Evolutionary conservation across 2,888 invertebrate genomes (phyloP).

Genomic region (Lepidocyrtinus sp.): DNA sequence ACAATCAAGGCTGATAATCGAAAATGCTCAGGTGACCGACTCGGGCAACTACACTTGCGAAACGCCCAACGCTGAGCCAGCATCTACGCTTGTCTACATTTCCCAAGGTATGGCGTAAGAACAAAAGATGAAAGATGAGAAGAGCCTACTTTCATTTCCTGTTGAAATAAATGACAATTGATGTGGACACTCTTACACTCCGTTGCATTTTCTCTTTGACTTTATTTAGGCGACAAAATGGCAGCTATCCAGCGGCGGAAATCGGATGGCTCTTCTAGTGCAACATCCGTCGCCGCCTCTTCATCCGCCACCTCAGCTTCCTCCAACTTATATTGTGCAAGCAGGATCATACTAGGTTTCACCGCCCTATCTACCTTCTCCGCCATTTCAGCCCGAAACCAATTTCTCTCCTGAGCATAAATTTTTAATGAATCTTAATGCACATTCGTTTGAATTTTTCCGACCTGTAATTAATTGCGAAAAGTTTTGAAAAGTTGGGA

Average conservation of each 20-base stretch:
- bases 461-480: slow-evolving; percentile 48
- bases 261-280: slow-evolving; percentile 71
- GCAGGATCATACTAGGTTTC: neutral
- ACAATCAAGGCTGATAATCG: slow-evolving; percentile 87
- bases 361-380: neutral
- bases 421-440: slow-evolving; percentile 49
- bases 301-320: slow-evolving; percentile 19
- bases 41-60: slow-evolving; percentile 93
- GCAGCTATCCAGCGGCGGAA: slow-evolving; percentile 89
- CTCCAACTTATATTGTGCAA: slow-evolving; percentile 12
- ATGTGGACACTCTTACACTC: slow-evolving; percentile 2
- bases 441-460: slow-evolving; percentile 49
- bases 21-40: slow-evolving; percentile 86
- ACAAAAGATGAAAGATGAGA: slow-evolving; percentile 7
- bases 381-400: neutral
- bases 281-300: slow-evolving; percentile 23
- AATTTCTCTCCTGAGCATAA: slow-evolving; percentile 26
- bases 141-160: neutral
- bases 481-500: too few species aligned
- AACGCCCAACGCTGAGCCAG: slow-evolving; percentile 90
- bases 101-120: slow-evolving; percentile 80
- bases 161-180: neutral
- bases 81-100: slow-evolving; percentile 90
- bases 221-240: slow-evolving; percentile 85
- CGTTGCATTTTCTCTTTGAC: neutral